phyloP scores from a whole-genome alignment of 2,888 invertebrate species.

The Melangyna quadrimaculata region DNA sequence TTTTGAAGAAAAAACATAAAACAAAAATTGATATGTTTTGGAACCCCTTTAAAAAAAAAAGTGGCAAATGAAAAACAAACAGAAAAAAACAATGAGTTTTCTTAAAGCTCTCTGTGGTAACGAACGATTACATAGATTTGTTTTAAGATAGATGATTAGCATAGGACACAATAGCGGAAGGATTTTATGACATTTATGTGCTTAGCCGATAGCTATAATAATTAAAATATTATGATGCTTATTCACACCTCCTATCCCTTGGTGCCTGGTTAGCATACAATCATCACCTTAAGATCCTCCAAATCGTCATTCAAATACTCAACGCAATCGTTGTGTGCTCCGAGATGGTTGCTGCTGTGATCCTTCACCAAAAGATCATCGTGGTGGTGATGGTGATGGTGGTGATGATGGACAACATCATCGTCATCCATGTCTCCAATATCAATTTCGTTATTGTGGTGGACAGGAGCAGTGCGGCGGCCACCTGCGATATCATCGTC shows the following conservation, averaged over 20 bases:
- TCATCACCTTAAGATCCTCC: slow-evolving; percentile 75
- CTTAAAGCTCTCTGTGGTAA: background rate
- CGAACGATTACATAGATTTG: background rate
- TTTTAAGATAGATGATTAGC: background rate
- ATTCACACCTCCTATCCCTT: slow-evolving; percentile 25
- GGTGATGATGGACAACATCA: slow-evolving; percentile 48
- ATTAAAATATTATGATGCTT: background rate
- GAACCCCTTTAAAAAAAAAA: background rate
- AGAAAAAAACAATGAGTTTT: background rate
- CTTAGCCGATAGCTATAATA: background rate
- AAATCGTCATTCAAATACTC: slow-evolving; percentile 75
- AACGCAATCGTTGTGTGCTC: slow-evolving; percentile 72
- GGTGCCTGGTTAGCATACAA: slow-evolving; percentile 72
- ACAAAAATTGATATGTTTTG: background rate
- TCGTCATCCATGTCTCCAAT: slow-evolving; percentile 55
- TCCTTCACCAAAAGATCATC: slow-evolving; percentile 58
- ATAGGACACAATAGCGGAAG: background rate
- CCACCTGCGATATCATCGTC: slow-evolving; percentile 58
- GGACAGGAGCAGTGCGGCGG: background rate
- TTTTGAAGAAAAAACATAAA: background rate
- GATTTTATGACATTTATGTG: background rate
- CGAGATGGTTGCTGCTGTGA: slow-evolving; percentile 44
- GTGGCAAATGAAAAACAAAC: background rate
- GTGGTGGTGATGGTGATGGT: slow-evolving; percentile 31
- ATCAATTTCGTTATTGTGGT: slow-evolving; percentile 31